These are phyloP conservation scores for Micromys minutus DNA, from an alignment of 2,113 vertebrate genomes.

Conservation along the genomic window DNA sequence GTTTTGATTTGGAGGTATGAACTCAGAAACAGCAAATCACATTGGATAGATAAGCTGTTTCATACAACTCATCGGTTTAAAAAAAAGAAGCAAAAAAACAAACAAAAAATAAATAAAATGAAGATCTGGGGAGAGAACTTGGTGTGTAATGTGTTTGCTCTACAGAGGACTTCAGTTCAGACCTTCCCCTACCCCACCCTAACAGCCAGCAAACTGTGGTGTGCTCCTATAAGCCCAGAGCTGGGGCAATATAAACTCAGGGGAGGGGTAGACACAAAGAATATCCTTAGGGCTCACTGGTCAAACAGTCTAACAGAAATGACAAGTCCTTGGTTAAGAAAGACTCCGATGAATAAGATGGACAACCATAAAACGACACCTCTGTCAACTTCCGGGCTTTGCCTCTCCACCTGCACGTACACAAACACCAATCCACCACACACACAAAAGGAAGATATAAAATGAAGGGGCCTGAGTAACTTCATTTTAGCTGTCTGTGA, in stretches of 20 bases:
- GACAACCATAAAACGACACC: neutral
- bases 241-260: neutral
- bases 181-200: neutral
- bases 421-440: neutral
- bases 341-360: neutral
- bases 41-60: neutral
- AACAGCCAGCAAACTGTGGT: neutral
- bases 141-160: neutral
- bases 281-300: neutral
- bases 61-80: neutral
- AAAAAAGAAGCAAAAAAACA: too few relatives aligned
- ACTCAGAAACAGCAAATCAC: slow-evolving; percentile 7
- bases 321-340: neutral
- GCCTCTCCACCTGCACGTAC: too few relatives aligned
- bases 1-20: slow-evolving; percentile 38
- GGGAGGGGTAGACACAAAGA: too few relatives aligned
- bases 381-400: neutral
- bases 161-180: neutral
- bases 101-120: neutral
- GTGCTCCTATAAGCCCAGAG: neutral
- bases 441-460: neutral
- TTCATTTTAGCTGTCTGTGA: neutral
- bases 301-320: neutral
- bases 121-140: neutral
- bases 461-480: neutral